Evolutionary conservation across 2,888 invertebrate species (phyloP).

Genomic region (Drosophila birchii): DNA sequence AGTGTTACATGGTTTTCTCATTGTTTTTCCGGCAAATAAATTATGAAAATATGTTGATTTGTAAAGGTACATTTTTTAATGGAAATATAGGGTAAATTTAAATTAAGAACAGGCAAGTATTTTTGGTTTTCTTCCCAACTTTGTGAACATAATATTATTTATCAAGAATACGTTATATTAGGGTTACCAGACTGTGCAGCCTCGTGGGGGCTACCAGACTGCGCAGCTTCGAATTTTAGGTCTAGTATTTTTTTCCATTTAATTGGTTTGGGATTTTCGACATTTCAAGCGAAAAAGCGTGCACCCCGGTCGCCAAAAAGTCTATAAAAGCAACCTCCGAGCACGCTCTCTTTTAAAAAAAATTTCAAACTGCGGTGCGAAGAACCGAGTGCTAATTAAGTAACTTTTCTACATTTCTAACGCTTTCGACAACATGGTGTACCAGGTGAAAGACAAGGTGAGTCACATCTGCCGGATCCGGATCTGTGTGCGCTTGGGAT

Average conservation of each 20-base stretch:
- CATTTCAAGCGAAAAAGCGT: too few relatives aligned
- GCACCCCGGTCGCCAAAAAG: not conserved
- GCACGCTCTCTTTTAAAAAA: constrained; percentile 33
- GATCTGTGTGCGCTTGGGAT: not conserved
- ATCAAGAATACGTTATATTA: too few relatives aligned
- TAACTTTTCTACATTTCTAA: constrained; percentile 40
- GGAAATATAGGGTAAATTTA: too few relatives aligned
- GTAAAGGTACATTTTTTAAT: not conserved
- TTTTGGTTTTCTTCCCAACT: too few relatives aligned
- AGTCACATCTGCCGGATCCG: constrained; percentile 49
- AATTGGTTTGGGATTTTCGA: too few relatives aligned
- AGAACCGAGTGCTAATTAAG: constrained; percentile 53
- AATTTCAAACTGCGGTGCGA: constrained; percentile 24
- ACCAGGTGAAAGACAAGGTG: constrained; percentile 81
- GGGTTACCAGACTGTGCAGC: too few relatives aligned
- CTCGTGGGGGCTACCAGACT: too few relatives aligned
- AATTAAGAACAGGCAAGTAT: too few relatives aligned
- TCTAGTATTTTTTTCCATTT: too few relatives aligned
- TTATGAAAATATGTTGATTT: constrained; percentile 50
- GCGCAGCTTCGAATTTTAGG: too few relatives aligned
- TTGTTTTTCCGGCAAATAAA: constrained; percentile 52
- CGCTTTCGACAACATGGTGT: constrained; percentile 78
- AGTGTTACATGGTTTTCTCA: constrained; percentile 21
- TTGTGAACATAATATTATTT: too few relatives aligned
- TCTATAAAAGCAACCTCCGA: constrained; percentile 19